A percentile compares a stretch with the other conserved stretches of the same genome.
Conservation (phyloP, 2,113 vertebrate species). For the Andinoacara biseriatus region DNA sequence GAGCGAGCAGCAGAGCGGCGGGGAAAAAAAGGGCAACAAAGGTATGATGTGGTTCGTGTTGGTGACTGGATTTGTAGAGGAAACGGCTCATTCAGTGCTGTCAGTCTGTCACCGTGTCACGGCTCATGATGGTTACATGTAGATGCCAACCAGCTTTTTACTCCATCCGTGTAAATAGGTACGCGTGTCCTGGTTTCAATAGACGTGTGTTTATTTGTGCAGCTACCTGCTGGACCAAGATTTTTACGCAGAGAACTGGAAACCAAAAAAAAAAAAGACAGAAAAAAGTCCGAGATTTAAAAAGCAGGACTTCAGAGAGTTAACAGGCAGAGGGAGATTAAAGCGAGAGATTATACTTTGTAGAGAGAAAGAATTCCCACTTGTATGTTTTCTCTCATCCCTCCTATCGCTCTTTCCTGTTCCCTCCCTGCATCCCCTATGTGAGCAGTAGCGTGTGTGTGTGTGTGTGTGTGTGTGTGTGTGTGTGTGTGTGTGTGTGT, state of each 20-base stretch:
- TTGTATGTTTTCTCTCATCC: constrained; percentile 63
- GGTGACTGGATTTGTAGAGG: constrained; percentile 32
- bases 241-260: background rate
- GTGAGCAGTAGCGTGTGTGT: constrained; percentile 35
- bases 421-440: constrained; percentile 38
- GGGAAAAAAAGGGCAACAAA: constrained; percentile 39
- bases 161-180: background rate
- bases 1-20: constrained; percentile 15
- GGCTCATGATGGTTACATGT: background rate
- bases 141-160: background rate
- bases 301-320: constrained; percentile 54
- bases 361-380: constrained; percentile 67
- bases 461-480: background rate
- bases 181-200: background rate
- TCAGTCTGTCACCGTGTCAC: background rate
- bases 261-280: background rate
- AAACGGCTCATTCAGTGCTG: background rate
- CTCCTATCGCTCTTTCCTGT: constrained; percentile 32
- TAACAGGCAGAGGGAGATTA: constrained; percentile 62
- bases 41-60: constrained; percentile 51
- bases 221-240: constrained; percentile 43
- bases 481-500: background rate
- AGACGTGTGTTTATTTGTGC: constrained; percentile 16
- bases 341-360: constrained; percentile 71
- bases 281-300: constrained; percentile 45